Evolutionary conservation across 2,797 vertebrate genomes (phyloP).

Genomic region (Clarias fuscus): DNA sequence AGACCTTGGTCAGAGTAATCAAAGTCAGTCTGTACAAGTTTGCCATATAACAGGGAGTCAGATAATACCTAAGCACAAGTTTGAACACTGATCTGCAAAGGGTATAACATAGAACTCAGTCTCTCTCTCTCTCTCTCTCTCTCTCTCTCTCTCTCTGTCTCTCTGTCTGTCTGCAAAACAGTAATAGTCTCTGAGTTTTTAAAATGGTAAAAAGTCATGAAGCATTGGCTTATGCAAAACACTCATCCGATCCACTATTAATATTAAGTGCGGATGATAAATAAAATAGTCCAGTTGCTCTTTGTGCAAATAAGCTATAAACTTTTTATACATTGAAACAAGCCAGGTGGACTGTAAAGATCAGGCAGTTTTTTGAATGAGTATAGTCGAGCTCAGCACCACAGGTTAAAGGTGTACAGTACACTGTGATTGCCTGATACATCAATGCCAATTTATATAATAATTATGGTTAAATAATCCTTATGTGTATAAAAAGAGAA

Average conservation of each 20-base stretch:
- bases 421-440: neutral
- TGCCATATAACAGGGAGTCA: neutral
- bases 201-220: neutral
- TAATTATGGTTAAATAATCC: neutral
- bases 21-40: conserved; percentile 8
- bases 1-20: conserved; percentile 8
- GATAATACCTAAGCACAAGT: neutral
- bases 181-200: neutral
- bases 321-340: neutral
- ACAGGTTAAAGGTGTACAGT: neutral
- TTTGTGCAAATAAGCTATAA: conserved; percentile 2
- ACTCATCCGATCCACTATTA: neutral
- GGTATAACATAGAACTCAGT: neutral
- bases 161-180: neutral
- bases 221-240: neutral
- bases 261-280: neutral
- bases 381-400: neutral
- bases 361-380: conserved; percentile 28
- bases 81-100: neutral
- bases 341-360: neutral
- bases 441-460: neutral
- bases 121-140: neutral
- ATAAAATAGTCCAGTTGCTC: neutral
- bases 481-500: neutral
- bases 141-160: neutral